These are phyloP conservation scores for Onychomys arenicola DNA, from an alignment of 2,797 vertebrate species.

Conservation along the genomic window DNA sequence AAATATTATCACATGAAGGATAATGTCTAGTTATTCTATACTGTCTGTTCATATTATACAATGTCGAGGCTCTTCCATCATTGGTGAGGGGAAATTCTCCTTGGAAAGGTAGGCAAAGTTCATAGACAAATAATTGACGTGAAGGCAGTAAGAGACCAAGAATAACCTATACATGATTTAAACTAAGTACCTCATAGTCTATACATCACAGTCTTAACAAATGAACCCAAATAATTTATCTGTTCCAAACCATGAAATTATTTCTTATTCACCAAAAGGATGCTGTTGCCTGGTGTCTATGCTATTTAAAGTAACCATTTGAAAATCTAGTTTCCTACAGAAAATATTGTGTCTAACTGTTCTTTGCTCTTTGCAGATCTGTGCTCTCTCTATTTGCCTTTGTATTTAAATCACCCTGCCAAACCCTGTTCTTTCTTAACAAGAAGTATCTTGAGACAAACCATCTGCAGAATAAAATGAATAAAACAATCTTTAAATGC, in stretches of 20 bases:
- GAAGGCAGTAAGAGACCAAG: background rate
- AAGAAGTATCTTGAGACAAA: slow-evolving; percentile 53
- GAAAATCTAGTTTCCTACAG: slow-evolving; percentile 47
- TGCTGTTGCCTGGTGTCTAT: background rate
- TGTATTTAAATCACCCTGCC: slow-evolving; percentile 19
- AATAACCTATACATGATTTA: background rate
- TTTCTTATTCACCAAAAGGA: background rate
- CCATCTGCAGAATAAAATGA: slow-evolving; percentile 53
- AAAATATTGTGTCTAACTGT: background rate
- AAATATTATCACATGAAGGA: background rate
- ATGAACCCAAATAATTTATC: slow-evolving; percentile 14
- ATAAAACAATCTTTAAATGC: slow-evolving; percentile 65
- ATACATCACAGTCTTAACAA: background rate
- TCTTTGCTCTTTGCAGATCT: background rate
- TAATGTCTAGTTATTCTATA: background rate
- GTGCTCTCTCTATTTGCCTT: background rate
- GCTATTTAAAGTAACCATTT: slow-evolving; percentile 23
- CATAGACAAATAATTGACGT: background rate
- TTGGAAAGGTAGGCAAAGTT: background rate
- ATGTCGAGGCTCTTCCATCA: background rate
- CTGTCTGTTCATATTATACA: background rate
- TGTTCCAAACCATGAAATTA: background rate
- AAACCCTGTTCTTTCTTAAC: slow-evolving; percentile 9
- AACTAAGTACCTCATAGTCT: background rate
- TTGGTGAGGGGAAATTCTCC: background rate